Percentiles rank a stretch among this genome's conserved stretches.
Conservation (phyloP, 2,113 vertebrate species). For the Brachyistius frenatus region DNA sequence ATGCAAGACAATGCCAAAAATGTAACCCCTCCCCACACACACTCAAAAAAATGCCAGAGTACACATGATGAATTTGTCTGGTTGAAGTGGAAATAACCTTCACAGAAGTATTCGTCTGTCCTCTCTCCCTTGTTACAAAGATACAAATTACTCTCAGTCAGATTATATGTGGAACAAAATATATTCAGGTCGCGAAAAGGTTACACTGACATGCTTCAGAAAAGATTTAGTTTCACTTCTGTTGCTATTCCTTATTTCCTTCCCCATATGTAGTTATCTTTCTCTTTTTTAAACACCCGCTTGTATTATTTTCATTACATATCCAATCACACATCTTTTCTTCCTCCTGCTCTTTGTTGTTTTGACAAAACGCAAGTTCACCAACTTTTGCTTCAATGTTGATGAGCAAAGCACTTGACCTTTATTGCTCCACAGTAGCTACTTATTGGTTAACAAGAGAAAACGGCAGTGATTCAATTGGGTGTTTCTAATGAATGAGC, state of each 20-base stretch:
- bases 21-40: background rate
- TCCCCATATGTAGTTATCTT: background rate
- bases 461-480: conserved; percentile 2
- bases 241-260: conserved; percentile 1
- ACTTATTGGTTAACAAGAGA: conserved; percentile 6
- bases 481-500: conserved; percentile 24
- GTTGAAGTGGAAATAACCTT: conserved; percentile 56
- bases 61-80: conserved; percentile 50
- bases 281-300: background rate
- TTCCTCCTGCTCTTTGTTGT: background rate
- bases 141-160: conserved; percentile 54
- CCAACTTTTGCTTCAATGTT: conserved; percentile 3
- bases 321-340: background rate
- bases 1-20: background rate
- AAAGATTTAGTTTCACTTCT: conserved; percentile 24
- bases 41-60: background rate
- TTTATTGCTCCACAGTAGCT: conserved; percentile 1
- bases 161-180: conserved; percentile 38
- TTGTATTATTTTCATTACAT: background rate
- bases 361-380: background rate
- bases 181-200: conserved; percentile 68
- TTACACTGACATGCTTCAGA: conserved; percentile 44
- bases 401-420: conserved; percentile 28
- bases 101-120: conserved; percentile 17
- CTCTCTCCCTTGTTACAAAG: conserved; percentile 30